Base-by-base conservation (phyloP, 2,888 invertebrate species). In the Vanessa cardui region DNA sequence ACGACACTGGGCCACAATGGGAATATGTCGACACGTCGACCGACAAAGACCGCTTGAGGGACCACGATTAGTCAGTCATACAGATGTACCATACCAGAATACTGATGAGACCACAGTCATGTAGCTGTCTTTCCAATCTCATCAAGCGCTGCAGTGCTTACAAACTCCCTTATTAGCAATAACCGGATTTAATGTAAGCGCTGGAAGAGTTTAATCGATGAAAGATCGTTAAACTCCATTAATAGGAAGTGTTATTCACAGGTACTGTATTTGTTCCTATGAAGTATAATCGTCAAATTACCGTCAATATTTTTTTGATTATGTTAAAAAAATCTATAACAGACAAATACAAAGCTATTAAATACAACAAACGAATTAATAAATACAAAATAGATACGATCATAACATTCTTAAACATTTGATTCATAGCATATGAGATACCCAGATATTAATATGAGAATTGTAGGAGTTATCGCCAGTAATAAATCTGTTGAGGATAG, bases 51-150 rank as follows among this genome's bases (percentile, higher is more conserved):
- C 77, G 58, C 59, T 56, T 78, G 77, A 83, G 84, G 79, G 81
- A 78, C 56, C 78, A 80, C 85, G 83, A 87, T 89, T 88, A 86
- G 86, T 88, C 87, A 86, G 82, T 80, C 81, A 76, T 76, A 75
- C 74, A 74, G 73, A 76, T 78, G 80, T 76, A 80, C 72, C 71
- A 76, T 71, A 66, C 74, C 74, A 65, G 86, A 82, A 88, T 89
- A 85, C 83, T 82, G 83, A 88, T 87, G 64, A 73, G 69, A 64
- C 71, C 65, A 66, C 63, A 59, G 62, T 62, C 47, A 50, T 67
- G 50, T 56, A 39, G 39, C 56, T 56, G 56, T 47, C 61, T 56
- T 58, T 47, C 44, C 49, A 44, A 44, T 21, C 33, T 46, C 59
- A 58, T 71, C 33, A 39, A 52, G 63, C 71, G 62, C 62, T 69